These are phyloP conservation scores for Ranitomeya variabilis DNA, from an alignment of 2,113 vertebrate genomes.

Conservation along the genomic window DNA sequence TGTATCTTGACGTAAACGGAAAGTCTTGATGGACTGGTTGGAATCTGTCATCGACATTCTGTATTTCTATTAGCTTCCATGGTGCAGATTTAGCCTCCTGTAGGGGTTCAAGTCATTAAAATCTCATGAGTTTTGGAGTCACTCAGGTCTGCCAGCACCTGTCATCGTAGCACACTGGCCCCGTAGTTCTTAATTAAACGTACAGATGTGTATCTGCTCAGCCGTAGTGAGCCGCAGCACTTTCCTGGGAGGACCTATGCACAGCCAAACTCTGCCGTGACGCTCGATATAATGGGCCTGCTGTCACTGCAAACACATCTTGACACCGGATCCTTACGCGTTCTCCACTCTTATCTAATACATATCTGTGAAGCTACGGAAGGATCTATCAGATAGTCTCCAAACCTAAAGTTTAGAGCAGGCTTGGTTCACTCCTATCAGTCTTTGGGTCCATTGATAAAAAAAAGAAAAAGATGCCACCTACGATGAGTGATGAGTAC, in stretches of 20 bases:
- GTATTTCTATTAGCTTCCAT: conserved; percentile 19
- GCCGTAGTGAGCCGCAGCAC: neutral
- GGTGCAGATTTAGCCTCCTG: conserved; percentile 13
- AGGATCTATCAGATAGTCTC: neutral
- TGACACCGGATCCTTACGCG: neutral
- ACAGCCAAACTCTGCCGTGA: conserved; percentile 8
- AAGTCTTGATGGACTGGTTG: neutral
- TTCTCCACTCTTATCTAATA: neutral
- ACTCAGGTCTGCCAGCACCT: conserved; percentile 38
- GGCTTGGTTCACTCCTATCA: too few species aligned
- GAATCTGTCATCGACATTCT: conserved; percentile 26
- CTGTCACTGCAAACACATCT: neutral
- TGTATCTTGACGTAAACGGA: neutral
- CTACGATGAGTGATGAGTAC: neutral
- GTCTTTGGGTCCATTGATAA: neutral
- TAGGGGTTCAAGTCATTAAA: conserved; percentile 39
- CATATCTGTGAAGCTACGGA: neutral
- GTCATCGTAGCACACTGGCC: conserved; percentile 37
- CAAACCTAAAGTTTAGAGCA: neutral
- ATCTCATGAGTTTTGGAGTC: conserved; percentile 43
- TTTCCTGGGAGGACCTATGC: neutral
- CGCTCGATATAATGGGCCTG: conserved; percentile 14
- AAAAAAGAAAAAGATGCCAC: neutral
- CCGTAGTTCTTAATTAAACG: conserved; percentile 52
- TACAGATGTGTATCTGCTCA: conserved; percentile 49